Conservation (phyloP, 2,888 invertebrate genomes). For the Oscheius sp. region DNA sequence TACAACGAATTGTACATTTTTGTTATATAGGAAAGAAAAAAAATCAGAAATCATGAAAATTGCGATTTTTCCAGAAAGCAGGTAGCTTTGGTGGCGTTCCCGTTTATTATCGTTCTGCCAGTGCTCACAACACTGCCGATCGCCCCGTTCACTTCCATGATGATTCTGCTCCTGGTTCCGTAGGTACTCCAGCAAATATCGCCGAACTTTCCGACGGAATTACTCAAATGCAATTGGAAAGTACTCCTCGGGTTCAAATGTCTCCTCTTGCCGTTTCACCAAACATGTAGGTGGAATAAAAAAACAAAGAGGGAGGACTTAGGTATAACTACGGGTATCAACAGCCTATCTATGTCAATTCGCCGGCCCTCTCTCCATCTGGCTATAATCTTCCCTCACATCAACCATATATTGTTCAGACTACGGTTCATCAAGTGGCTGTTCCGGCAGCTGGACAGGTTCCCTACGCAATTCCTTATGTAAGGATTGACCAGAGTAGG, state of each 20-base stretch:
- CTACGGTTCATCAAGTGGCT: constrained; percentile 18
- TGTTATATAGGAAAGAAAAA: too few relatives aligned
- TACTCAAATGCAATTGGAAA: constrained; percentile 2
- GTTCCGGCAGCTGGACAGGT: background rate
- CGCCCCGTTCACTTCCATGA: background rate
- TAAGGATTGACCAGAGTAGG: too few relatives aligned
- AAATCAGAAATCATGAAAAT: too few relatives aligned
- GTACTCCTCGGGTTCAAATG: background rate
- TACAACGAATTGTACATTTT: too few relatives aligned
- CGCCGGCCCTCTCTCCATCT: background rate
- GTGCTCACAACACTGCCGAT: background rate
- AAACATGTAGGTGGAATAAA: background rate
- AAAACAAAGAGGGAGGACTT: background rate
- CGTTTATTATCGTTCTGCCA: constrained; percentile 25
- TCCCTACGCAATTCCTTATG: background rate
- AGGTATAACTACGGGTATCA: constrained; percentile 18
- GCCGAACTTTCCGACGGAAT: constrained; percentile 13
- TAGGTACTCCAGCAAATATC: constrained; percentile 7
- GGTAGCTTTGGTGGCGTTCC: constrained; percentile 47
- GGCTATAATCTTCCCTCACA: background rate
- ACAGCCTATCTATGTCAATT: constrained; percentile 12
- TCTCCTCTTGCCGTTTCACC: too few relatives aligned
- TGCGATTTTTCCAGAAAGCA: constrained; percentile 36
- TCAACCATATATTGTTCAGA: constrained; percentile 7
- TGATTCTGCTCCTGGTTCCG: constrained; percentile 9